These are phyloP conservation scores for Aricia artaxerxes DNA, from an alignment of 2,888 invertebrate genomes.

Conservation along the genomic window DNA sequence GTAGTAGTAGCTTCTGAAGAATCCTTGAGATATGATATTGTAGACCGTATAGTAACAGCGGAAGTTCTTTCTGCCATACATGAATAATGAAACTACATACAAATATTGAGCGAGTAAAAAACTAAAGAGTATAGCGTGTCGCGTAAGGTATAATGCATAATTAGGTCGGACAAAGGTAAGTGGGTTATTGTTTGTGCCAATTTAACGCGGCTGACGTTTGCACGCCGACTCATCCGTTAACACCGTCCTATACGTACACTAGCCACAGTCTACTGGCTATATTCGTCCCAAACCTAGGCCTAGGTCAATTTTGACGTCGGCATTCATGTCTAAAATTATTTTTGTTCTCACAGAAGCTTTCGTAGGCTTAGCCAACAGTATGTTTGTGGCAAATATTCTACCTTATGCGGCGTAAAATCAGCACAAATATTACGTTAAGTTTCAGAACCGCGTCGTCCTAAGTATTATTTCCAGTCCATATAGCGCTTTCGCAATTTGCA, in stretches of 20 bases:
- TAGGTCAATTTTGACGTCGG: slow-evolving; percentile 13
- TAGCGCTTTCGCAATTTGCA: not conserved
- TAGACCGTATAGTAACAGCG: no score
- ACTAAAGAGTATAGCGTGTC: not conserved
- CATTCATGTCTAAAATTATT: slow-evolving; percentile 9
- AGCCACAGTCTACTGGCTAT: not conserved
- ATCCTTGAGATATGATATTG: no score
- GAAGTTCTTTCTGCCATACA: not conserved
- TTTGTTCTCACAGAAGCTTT: not conserved
- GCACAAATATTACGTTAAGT: not conserved
- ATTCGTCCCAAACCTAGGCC: slow-evolving; percentile 10
- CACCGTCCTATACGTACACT: not conserved
- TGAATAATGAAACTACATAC: not conserved
- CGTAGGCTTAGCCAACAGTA: not conserved
- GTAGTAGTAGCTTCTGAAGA: no score
- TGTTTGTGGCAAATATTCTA: not conserved
- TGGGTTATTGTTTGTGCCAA: slow-evolving; percentile 13
- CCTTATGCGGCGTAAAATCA: not conserved
- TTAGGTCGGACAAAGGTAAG: not conserved
- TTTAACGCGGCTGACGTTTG: not conserved
- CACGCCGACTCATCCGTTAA: slow-evolving; percentile 12
- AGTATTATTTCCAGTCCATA: not conserved
- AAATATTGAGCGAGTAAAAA: not conserved
- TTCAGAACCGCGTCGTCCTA: not conserved
- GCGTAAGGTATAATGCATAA: not conserved